Evolutionary conservation across 1,140 invertebrate genomes (phyloP), one percentile per base, ranked within the genome.

Genomic region (Drosophila kurseongensis): DNA sequence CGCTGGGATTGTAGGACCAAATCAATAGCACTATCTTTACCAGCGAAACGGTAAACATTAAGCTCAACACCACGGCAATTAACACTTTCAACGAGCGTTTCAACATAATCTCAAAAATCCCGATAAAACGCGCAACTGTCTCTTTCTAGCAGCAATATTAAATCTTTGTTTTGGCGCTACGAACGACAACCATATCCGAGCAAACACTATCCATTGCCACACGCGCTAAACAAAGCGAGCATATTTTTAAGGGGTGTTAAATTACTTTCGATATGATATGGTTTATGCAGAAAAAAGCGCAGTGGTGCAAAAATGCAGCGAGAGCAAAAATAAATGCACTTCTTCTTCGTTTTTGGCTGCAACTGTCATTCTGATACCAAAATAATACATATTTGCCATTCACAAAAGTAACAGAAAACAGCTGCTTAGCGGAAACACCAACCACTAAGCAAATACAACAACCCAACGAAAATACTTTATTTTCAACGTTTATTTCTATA

Each of bases 21-120:
- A 92, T 78, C 68, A 91, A 88, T 78, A 92, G 74, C 59, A 91
- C 90, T 57, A 92, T 76, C 63, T 92, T 92, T 54, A 91, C 68
- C 65, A 92, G 74, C 29, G 91, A 92, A 23, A 92, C 50, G 36
- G 91, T 92, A 74, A 92, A 92, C 91, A 92, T 92, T 60, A 92
- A 82, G 77, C 91, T 92, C 54, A 92, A 76, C 58, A 91, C 80
- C 47, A 92, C 66, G 52, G 91, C 91, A 51, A 88, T 74, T 9
- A 88, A 18, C 6, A 92, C 66, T 68, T 92, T 92, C 12, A 91
- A 61, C 44, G 86, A 79, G 51, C 90, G 80, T 59, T 85, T 86
- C 73, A 81, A 78, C 91, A 92, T 92, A 88, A 78, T 91, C 71
- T 60, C 9, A 35, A 47, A 40, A 58, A 18, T 51, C 48, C 44